Evolutionary conservation across 1,140 invertebrate genomes (phyloP), one percentile per base, ranked within the genome.

Genomic region (Ruditapes philippinarum): DNA sequence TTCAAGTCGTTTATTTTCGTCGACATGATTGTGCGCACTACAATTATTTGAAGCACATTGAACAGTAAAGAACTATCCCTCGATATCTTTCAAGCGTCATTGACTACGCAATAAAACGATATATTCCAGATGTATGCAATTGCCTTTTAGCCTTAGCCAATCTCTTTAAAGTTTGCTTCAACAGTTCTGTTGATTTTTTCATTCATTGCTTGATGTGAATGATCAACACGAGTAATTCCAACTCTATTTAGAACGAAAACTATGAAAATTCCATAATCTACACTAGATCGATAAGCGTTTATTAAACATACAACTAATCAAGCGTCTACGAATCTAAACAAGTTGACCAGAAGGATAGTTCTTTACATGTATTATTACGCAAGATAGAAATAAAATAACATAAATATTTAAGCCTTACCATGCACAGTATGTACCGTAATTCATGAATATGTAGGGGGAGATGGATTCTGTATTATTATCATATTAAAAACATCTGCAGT

Each of bases 31-130:
- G n/a, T n/a, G n/a, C n/a, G n/a, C n/a, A n/a, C n/a, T n/a, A n/a
- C n/a, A n/a, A n/a, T n/a, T 28, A 9, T 57, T 57, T 57, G 54
- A 57, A 57, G n/a, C n/a, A n/a, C n/a, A n/a, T n/a, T n/a, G n/a
- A n/a, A n/a, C 14, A 65, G 19, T 65, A 65, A 31, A 65, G 65
- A 70, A 70, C 65, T 70, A 70, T 70, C 65, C 65, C 38, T 70
- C 22, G 19, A 14, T 1, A 28, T 62, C 9, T 22, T 57, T 62
- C 57, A 70, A 70, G 65, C 65, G 65, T 70, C 65, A 70, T 70
- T 70, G 33, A 70, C 65, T 70, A 70, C 65, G 65, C 57, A 28
- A 28, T 9, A 62, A 28, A n/a, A n/a, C n/a, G n/a, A n/a, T n/a
- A n/a, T n/a, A n/a, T n/a, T n/a, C n/a, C n/a, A n/a, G n/a, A n/a